Percentiles rank a stretch among this genome's conserved stretches.
Evolutionary conservation across 2,888 invertebrate species (phyloP).

Genomic region (Danaus chrysippus): DNA sequence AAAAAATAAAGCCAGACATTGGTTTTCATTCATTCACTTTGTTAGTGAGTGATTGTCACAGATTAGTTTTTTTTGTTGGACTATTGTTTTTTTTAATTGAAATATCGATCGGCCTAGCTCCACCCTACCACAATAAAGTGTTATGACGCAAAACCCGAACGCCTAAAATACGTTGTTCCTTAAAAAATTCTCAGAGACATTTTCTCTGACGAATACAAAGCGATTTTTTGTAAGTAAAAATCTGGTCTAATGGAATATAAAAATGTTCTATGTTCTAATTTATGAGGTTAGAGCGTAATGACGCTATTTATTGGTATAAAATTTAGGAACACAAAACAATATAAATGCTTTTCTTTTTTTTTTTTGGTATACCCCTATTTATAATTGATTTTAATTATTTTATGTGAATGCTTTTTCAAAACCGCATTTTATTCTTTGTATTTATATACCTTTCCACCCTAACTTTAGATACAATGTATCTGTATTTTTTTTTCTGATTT

Average conservation of each 20-base stretch:
- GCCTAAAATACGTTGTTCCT: background rate
- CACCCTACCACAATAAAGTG: background rate
- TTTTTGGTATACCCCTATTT: background rate
- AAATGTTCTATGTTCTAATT: background rate
- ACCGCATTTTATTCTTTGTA: too few species aligned
- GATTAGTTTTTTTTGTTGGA: too few species aligned
- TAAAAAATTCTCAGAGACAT: constrained; percentile 10
- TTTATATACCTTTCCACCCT: too few species aligned
- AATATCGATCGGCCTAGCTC: background rate
- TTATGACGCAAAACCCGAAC: constrained; percentile 3
- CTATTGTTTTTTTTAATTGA: too few species aligned
- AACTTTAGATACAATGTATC: too few species aligned
- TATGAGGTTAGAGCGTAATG: background rate
- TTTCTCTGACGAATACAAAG: constrained; percentile 8
- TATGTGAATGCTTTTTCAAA: too few species aligned
- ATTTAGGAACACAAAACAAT: background rate
- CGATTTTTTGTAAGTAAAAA: constrained; percentile 11
- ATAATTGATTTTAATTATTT: too few species aligned
- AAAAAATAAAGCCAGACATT: too few species aligned
- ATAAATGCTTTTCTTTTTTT: background rate
- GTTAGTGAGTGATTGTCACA: too few species aligned
- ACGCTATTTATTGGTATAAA: background rate
- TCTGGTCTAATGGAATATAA: constrained; percentile 14
- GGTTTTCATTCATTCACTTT: too few species aligned
- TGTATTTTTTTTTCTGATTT: too few species aligned